Conservation (phyloP, 2,888 invertebrate species). For the Eumerus sabulonum region DNA sequence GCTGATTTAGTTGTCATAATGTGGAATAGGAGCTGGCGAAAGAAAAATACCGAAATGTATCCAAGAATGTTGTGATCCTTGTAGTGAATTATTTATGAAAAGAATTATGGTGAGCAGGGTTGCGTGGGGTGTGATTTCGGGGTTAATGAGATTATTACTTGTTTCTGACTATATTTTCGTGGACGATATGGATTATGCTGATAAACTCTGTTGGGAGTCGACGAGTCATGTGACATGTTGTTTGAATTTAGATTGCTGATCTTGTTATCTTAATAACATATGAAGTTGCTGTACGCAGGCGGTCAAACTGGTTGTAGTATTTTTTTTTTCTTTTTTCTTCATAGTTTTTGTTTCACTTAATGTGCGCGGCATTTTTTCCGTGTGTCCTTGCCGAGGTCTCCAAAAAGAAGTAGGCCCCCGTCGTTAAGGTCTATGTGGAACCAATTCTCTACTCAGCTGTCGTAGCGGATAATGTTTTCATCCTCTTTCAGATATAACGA, state of each 20-base stretch:
- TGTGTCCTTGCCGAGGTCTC: too few relatives aligned
- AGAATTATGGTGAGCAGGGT: not conserved
- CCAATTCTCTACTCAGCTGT: too few relatives aligned
- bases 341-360: too few relatives aligned
- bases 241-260: not conserved
- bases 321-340: too few relatives aligned
- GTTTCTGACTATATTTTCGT: not conserved
- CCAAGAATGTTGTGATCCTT: not conserved
- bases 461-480: too few relatives aligned
- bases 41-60: constrained; percentile 15
- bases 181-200: not conserved
- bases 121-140: not conserved
- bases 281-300: too few relatives aligned
- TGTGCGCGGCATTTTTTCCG: too few relatives aligned
- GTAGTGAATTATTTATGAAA: constrained; percentile 34
- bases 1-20: constrained; percentile 41
- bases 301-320: too few relatives aligned
- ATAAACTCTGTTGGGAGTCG: not conserved
- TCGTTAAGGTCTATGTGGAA: too few relatives aligned
- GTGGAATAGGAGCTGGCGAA: constrained; percentile 20
- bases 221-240: too few relatives aligned
- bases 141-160: constrained; percentile 9
- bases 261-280: not conserved
- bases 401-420: too few relatives aligned
- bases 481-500: too few relatives aligned